Conservation (phyloP, 1,140 invertebrate species). For the Aporrectodea caliginosa region DNA sequence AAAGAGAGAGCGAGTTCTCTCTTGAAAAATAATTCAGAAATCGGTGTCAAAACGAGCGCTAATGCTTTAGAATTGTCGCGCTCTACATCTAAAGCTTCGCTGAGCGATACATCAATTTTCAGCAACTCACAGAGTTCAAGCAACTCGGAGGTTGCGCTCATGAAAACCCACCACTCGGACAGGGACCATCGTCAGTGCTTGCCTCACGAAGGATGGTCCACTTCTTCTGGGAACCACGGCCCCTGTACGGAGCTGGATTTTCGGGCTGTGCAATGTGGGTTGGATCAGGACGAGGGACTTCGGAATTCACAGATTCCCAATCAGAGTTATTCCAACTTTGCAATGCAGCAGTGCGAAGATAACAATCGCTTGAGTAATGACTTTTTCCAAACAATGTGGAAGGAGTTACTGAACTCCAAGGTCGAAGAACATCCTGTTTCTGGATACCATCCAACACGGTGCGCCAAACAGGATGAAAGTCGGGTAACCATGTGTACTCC, state of each 20-base stretch:
- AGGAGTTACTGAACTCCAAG: background rate
- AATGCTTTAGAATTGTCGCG: background rate
- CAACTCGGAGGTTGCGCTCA: background rate
- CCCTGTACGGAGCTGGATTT: background rate
- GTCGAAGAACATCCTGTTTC: background rate
- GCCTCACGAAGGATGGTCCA: background rate
- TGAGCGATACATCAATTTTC: background rate
- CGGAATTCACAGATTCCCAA: background rate
- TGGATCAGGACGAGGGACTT: no score
- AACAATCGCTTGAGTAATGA: background rate
- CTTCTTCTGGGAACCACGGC: background rate
- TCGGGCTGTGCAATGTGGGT: no score
- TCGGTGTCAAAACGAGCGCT: background rate
- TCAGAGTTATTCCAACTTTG: background rate
- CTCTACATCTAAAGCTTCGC: background rate
- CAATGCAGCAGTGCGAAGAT: background rate
- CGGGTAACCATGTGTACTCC: background rate
- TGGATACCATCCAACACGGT: no score
- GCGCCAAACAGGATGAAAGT: no score
- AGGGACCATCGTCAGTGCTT: background rate
- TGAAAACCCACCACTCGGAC: background rate
- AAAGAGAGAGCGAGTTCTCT: background rate
- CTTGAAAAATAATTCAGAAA: no score
- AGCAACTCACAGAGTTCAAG: background rate
- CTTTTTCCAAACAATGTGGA: background rate